Evolutionary conservation across 2,888 invertebrate genomes (phyloP).

Genomic region (Hylaea fasciaria): DNA sequence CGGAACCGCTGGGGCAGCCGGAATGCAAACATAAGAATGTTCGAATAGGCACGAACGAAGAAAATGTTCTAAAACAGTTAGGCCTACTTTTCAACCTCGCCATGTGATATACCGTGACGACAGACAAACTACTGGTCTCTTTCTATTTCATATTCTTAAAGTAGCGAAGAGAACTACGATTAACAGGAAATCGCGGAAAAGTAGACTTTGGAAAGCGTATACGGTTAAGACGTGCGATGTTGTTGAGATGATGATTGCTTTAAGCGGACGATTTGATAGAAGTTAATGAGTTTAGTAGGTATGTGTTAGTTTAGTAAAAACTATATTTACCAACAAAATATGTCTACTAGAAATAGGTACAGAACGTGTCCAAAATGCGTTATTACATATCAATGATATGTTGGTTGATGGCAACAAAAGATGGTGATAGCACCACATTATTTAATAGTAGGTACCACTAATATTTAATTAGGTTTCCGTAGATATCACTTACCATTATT

Average conservation of each 20-base stretch:
- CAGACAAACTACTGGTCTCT: conserved; percentile 6
- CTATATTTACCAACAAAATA: too few relatives aligned
- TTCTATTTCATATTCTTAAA: conserved; percentile 5
- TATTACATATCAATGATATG: too few relatives aligned
- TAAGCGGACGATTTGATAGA: neutral
- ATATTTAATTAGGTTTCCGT: neutral
- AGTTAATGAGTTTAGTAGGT: too few relatives aligned
- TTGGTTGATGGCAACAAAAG: too few relatives aligned
- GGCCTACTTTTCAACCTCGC: conserved; percentile 66
- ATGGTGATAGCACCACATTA: too few relatives aligned
- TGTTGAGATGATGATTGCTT: neutral
- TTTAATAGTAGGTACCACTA: neutral
- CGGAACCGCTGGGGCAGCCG: conserved; percentile 47
- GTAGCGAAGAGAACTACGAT: conserved; percentile 7
- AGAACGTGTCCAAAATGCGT: too few relatives aligned
- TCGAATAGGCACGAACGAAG: conserved; percentile 55
- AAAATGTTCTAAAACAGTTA: conserved; percentile 69
- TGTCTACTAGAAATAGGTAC: too few relatives aligned
- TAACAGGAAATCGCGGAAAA: conserved; percentile 23
- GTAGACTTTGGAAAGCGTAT: conserved; percentile 24
- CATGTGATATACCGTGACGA: conserved; percentile 35
- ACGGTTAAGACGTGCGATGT: neutral
- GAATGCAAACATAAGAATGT: conserved; percentile 59
- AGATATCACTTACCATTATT: conserved; percentile 1
- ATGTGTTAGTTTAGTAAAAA: too few relatives aligned